Evolutionary conservation across 1,140 invertebrate species (phyloP).

Genomic region (Brachionus plicatilis): DNA sequence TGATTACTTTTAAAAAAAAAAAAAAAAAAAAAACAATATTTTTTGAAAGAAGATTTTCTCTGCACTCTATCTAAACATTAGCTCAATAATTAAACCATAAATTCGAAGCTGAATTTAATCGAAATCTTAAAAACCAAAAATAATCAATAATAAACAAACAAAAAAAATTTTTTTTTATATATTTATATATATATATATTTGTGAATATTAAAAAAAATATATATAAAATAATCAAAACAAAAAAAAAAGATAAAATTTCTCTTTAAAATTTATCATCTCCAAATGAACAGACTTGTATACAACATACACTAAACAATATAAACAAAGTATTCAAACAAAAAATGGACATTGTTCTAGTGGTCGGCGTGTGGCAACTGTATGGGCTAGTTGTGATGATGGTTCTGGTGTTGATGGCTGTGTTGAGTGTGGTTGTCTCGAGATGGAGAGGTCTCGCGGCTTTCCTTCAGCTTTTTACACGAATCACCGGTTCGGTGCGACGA

Average conservation of each 20-base stretch:
- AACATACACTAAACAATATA: slow-evolving; percentile 9
- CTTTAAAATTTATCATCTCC: background rate
- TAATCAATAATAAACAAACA: background rate
- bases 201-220: background rate
- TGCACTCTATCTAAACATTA: background rate
- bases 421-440: background rate
- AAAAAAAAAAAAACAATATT: background rate
- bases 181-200: background rate
- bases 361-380: background rate
- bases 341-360: background rate
- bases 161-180: background rate
- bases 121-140: background rate
- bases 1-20: background rate
- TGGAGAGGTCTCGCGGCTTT: background rate
- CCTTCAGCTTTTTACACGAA: background rate
- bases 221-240: background rate
- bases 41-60: background rate
- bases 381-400: background rate
- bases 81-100: background rate
- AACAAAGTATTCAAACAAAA: background rate
- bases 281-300: background rate
- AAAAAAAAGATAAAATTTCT: background rate
- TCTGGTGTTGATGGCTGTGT: background rate
- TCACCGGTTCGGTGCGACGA: background rate
- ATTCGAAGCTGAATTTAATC: background rate